Base-by-base conservation (phyloP, 2,113 vertebrate species). In the Eretmochelys imbricata region DNA sequence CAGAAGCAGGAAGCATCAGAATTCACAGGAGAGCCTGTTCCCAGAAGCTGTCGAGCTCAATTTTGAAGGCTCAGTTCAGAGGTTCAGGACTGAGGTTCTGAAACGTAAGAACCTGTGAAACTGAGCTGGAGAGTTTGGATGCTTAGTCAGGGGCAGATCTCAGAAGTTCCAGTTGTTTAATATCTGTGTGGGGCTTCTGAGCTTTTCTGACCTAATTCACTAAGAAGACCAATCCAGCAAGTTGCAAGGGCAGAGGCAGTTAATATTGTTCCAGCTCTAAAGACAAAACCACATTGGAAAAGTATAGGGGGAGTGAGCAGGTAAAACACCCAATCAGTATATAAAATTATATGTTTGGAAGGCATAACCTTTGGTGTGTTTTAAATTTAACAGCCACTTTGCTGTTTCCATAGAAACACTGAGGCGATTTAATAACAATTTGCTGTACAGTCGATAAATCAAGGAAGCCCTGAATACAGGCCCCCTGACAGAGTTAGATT, bases 331-430 rank as follows among this genome's bases (percentile, higher is more conserved):
- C 25, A 75, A 69, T 85, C 59, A 88, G 49, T 42, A 89, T n/a
- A 35, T 2, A 49, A 91, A 96, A 7, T 81, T 89, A 80, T 22
- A 85, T 55, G 51, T 54, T 54, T 92, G 65, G 85, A 89, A 94
- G 69, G 12, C 16, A 24, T 72, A 82, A 92, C 80, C 38, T 78
- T 46, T 84, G 65, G 46, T 79, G 31, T 46, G 42, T 48, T 89
- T 91, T 92, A 38, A 95, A 94, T 79, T 90, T 59, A 96, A 80
- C 87, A 88, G 82, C 80, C 22, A 84, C 93, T 89, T 96, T 94
- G 81, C 48, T 84, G 93, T 92, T 97, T 80, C 95, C 90, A 86
- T 95, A 92, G 95, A 85, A 95, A 95, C 88, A 38, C 35, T 19
- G 65, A 89, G 53, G 48, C 4, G 1, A 59, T 55, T 82, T 89